Percentiles rank a stretch among this genome's conserved stretches.
Evolutionary conservation across 2,797 vertebrate species (phyloP).

Genomic region (Sciurus carolinensis): DNA sequence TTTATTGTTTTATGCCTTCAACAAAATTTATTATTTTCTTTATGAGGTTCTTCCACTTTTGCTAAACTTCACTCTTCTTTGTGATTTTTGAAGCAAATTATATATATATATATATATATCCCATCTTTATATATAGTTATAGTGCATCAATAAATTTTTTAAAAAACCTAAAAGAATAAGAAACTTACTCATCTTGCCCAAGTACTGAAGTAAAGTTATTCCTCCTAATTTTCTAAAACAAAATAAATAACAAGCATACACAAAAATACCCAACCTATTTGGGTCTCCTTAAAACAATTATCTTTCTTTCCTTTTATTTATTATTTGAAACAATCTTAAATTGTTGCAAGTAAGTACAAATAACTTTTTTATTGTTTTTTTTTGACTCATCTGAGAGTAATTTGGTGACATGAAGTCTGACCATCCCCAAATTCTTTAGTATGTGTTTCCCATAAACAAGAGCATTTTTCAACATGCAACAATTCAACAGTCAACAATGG

Average conservation of each 20-base stretch:
- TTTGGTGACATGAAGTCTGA: not conserved
- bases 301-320: no score
- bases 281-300: not conserved
- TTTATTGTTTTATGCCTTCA: not conserved
- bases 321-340: no score
- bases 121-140: no score
- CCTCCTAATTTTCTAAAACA: not conserved
- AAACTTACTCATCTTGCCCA: no score
- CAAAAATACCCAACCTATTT: not conserved
- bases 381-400: not conserved
- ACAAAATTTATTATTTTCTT: not conserved
- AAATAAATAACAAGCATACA: not conserved
- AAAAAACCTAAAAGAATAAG: no score
- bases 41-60: not conserved
- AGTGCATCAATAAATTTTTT: no score
- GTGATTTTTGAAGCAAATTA: not conserved
- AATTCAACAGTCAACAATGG: not conserved
- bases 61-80: not conserved
- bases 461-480: not conserved
- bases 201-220: not conserved
- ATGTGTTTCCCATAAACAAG: no score
- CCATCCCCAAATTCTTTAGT: not conserved
- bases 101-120: no score
- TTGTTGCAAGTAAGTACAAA: no score
- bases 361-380: no score